phyloP scores from a whole-genome alignment of 2,113 vertebrate species.

The Megalops atlanticus region DNA sequence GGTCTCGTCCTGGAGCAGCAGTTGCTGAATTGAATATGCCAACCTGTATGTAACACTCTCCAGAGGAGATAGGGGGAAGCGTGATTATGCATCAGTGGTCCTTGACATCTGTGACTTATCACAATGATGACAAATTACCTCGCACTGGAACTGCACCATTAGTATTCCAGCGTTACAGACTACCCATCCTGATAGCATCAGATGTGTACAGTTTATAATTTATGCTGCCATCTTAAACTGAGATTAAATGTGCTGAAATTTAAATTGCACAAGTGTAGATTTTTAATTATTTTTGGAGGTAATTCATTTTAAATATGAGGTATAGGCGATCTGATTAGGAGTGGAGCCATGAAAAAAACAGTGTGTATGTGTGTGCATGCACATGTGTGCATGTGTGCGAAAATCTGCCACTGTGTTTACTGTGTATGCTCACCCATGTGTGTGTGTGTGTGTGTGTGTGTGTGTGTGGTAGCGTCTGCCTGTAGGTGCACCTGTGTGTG shows the following conservation, averaged over 20 bases:
- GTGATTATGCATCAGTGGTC: slow-evolving; percentile 8
- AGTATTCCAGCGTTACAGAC: background rate
- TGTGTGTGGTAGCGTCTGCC: no score
- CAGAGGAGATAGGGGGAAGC: slow-evolving; percentile 4
- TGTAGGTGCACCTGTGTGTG: no score
- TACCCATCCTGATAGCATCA: background rate
- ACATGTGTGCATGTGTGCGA: no score
- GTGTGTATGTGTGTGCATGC: background rate
- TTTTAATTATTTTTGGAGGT: background rate
- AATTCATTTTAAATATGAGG: background rate
- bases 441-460: no score
- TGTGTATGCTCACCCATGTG: no score
- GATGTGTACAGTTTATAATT: background rate
- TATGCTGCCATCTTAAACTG: background rate
- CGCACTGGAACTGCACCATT: background rate
- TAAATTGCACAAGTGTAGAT: background rate
- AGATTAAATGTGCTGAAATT: background rate
- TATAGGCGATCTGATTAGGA: background rate
- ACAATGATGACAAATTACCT: slow-evolving; percentile 4
- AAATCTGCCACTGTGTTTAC: no score
- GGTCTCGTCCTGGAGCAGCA: background rate
- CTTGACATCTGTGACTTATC: slow-evolving; percentile 21
- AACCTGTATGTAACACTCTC: background rate
- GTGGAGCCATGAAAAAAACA: background rate
- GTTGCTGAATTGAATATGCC: background rate